A percentile compares a stretch with the other conserved stretches of the same genome.
Evolutionary conservation across 2,888 invertebrate species (phyloP).

Genomic region (Chelonus formosanus): DNA sequence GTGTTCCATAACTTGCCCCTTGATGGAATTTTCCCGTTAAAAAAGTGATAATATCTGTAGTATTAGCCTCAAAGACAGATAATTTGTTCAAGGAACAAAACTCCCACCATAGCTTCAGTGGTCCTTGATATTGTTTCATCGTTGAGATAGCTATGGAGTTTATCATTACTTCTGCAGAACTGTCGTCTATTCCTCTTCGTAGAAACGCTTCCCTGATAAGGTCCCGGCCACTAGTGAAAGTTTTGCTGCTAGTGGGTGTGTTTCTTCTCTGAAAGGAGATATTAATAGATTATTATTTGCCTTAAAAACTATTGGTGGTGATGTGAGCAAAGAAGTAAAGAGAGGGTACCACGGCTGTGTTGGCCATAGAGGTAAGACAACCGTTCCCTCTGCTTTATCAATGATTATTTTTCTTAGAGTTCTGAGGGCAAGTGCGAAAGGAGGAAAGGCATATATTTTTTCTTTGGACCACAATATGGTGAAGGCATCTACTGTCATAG

Average conservation of each 20-base stretch:
- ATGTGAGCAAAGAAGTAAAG: constrained; percentile 9
- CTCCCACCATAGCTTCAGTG: constrained; percentile 41
- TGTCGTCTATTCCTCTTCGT: constrained; percentile 19
- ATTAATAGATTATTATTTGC: constrained; percentile 7
- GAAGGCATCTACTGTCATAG: constrained; percentile 33
- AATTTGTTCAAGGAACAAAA: constrained; percentile 31
- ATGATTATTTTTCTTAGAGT: constrained; percentile 31
- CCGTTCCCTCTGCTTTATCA: constrained; percentile 30
- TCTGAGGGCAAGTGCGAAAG: constrained; percentile 28
- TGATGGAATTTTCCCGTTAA: constrained; percentile 33
- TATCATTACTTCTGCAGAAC: constrained; percentile 35
- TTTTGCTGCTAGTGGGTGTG: constrained; percentile 23
- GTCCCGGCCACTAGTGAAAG: constrained; percentile 29
- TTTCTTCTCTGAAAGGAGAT: constrained; percentile 23
- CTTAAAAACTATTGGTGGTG: constrained; percentile 8
- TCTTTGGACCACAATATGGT: constrained; percentile 32
- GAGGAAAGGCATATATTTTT: constrained; percentile 38
- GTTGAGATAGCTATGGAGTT: constrained; percentile 39
- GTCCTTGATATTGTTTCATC: constrained; percentile 40
- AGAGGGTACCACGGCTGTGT: constrained; percentile 39
- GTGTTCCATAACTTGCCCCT: constrained; percentile 33
- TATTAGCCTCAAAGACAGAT: constrained; percentile 4
- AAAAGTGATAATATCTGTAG: constrained; percentile 24
- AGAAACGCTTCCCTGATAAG: constrained; percentile 28
- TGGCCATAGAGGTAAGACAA: constrained; percentile 37